phyloP scores from a whole-genome alignment of 2,888 invertebrate genomes.

The Entomobrya proxima region DNA sequence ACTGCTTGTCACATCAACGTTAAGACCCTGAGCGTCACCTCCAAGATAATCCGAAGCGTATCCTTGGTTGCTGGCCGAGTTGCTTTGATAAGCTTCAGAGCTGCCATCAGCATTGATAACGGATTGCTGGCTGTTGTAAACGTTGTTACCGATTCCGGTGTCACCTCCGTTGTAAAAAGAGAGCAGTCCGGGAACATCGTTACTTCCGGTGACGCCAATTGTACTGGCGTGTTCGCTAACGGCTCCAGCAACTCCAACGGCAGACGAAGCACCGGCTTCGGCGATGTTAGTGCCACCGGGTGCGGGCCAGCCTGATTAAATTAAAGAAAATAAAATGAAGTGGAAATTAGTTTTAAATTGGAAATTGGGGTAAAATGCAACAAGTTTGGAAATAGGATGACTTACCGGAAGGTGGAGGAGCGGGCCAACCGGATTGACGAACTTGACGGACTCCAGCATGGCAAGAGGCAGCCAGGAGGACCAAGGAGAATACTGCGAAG shows the following conservation, averaged over 20 bases:
- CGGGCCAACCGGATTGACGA: neutral
- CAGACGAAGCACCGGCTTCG: conserved; percentile 37
- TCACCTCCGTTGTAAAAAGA: neutral
- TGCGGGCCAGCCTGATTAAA: too few relatives aligned
- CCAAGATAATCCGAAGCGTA: conserved; percentile 34
- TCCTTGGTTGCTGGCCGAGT: conserved; percentile 42
- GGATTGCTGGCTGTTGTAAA: conserved; percentile 49
- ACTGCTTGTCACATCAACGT: conserved; percentile 3
- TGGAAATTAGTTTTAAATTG: neutral
- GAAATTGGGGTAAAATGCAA: neutral
- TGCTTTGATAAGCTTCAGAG: conserved; percentile 48
- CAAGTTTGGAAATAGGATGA: neutral
- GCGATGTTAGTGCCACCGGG: neutral
- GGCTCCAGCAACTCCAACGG: conserved; percentile 6
- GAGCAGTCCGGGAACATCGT: neutral
- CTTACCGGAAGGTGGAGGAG: neutral
- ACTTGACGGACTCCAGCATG: conserved; percentile 1
- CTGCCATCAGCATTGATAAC: conserved; percentile 50
- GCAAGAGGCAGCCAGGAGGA: conserved; percentile 23
- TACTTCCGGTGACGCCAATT: conserved; percentile 9
- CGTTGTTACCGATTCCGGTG: conserved; percentile 24
- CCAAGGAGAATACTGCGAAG: too few relatives aligned
- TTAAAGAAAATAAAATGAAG: neutral
- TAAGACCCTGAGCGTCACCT: conserved; percentile 35
- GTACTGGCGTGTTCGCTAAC: conserved; percentile 38